These are phyloP conservation scores for Anarrhichthys ocellatus DNA, from an alignment of 2,113 vertebrate genomes.

Conservation along the genomic window DNA sequence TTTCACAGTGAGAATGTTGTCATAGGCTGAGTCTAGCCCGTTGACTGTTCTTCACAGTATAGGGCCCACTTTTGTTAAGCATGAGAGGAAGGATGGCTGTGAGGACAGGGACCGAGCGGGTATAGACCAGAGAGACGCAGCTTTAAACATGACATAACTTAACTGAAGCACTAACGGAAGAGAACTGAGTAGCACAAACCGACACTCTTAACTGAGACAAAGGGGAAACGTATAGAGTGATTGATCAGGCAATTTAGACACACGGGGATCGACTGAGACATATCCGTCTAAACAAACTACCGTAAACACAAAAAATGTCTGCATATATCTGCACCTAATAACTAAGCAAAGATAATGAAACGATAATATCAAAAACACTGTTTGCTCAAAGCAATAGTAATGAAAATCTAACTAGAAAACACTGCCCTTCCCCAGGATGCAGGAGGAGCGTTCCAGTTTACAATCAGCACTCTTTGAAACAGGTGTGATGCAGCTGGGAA, in stretches of 20 bases:
- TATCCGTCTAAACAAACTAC: background rate
- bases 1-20: slow-evolving; percentile 14
- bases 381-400: background rate
- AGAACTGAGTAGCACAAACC: too few relatives aligned
- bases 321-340: background rate
- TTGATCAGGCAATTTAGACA: background rate
- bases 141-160: background rate
- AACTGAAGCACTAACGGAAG: background rate
- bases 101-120: background rate
- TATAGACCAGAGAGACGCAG: background rate
- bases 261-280: background rate
- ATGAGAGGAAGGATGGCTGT: background rate
- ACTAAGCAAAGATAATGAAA: background rate
- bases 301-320: background rate
- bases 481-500: too few relatives aligned
- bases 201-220: background rate
- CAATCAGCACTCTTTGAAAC: too few relatives aligned
- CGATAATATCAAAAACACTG: background rate
- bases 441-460: too few relatives aligned
- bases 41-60: background rate
- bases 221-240: background rate
- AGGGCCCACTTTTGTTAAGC: background rate
- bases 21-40: background rate
- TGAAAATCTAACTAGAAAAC: too few relatives aligned
- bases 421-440: too few relatives aligned